These are phyloP conservation scores for Pangasius sanitwongsei DNA, from an alignment of 2,797 vertebrate genomes.

Conservation along the genomic window DNA sequence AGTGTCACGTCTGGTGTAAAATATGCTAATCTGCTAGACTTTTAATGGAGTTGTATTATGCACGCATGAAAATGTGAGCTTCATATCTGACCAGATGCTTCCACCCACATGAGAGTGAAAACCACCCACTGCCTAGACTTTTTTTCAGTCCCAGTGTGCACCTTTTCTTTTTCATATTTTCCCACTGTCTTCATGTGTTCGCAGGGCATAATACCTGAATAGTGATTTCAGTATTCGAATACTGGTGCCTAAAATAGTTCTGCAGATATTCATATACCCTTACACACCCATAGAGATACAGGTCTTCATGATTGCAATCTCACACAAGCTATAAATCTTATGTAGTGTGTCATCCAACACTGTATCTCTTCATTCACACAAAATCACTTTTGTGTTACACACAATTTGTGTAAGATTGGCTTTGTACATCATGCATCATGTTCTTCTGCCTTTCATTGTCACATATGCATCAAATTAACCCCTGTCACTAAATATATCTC, in stretches of 20 bases:
- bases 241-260: conserved; percentile 1
- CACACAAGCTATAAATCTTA: neutral
- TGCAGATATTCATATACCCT: neutral
- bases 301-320: neutral
- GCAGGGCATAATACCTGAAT: neutral
- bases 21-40: neutral
- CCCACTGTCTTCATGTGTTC: neutral
- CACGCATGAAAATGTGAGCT: neutral
- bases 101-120: neutral
- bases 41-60: neutral
- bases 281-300: neutral
- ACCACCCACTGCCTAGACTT: neutral
- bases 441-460: conserved; percentile 13
- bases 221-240: neutral
- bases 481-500: conserved; percentile 6
- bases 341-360: neutral
- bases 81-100: neutral
- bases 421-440: conserved; percentile 30
- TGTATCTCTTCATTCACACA: neutral
- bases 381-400: conserved; percentile 3
- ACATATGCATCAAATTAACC: conserved; percentile 24
- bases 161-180: neutral
- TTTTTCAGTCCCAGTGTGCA: neutral
- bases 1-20: neutral
- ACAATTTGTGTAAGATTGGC: neutral